Percentiles rank a stretch among this genome's conserved stretches.
phyloP scores from a whole-genome alignment of 2,888 invertebrate genomes.

The Sympetrum striolatum region DNA sequence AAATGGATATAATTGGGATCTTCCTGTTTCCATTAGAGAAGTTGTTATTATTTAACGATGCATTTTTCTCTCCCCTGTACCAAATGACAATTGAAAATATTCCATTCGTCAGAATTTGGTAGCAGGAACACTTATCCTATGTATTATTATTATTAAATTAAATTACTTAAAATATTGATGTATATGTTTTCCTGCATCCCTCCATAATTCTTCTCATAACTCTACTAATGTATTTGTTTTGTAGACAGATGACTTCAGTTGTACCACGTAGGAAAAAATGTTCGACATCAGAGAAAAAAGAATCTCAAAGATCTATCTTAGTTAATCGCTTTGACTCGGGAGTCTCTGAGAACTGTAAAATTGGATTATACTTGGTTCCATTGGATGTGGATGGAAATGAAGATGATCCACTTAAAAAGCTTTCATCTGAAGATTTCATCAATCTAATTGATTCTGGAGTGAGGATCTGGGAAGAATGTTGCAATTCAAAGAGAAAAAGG shows the following conservation, averaged over 20 bases:
- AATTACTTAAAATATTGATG: no score
- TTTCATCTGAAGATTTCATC: background rate
- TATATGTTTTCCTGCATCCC: no score
- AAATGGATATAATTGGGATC: no score
- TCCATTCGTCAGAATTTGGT: no score
- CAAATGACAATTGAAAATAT: no score
- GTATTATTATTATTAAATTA: no score
- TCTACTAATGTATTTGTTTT: background rate
- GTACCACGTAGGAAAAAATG: background rate
- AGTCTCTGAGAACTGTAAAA: conserved; percentile 60
- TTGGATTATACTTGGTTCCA: conserved; percentile 58
- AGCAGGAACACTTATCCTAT: no score
- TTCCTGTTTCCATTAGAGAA: no score
- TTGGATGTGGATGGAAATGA: conserved; percentile 50
- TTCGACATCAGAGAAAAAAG: background rate
- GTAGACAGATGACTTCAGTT: background rate
- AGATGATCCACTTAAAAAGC: conserved; percentile 51
- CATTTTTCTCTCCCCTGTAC: no score
- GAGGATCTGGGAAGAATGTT: conserved; percentile 52
- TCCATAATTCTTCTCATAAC: no score
- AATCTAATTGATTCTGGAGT: conserved; percentile 53
- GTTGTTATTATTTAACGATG: no score
- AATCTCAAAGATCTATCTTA: background rate
- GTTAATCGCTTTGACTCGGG: conserved; percentile 61
- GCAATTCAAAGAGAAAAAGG: background rate